Conservation (phyloP, 2,113 vertebrate species). For the Mastomys coucha region DNA sequence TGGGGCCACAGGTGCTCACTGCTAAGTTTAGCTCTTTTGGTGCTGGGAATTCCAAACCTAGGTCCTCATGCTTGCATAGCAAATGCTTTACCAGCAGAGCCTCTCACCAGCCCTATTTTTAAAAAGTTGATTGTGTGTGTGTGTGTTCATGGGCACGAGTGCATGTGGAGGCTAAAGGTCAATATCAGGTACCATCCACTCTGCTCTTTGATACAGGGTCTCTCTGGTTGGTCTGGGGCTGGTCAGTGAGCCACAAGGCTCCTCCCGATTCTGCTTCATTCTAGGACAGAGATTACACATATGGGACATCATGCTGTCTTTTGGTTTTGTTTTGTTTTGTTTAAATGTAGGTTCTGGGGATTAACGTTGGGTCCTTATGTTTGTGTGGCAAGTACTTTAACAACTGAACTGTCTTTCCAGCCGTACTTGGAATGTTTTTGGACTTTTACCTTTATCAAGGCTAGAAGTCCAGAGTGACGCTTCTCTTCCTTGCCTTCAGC, state of each 20-base stretch:
- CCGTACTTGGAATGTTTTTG: not conserved
- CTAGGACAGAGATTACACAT: not conserved
- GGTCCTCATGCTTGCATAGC: not conserved
- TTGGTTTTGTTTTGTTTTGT: not conserved
- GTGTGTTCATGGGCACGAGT: too few relatives aligned
- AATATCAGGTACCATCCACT: not conserved
- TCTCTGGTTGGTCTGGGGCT: not conserved
- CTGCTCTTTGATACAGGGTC: not conserved
- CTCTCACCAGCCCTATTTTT: not conserved
- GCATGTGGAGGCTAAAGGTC: not conserved
- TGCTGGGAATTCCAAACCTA: not conserved
- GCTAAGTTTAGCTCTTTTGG: not conserved
- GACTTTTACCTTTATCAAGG: not conserved
- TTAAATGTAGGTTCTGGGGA: not conserved
- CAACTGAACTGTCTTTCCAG: not conserved
- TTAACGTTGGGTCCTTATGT: not conserved
- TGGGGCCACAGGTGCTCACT: not conserved
- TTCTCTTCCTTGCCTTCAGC: not conserved
- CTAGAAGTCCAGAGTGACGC: not conserved
- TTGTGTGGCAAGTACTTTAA: not conserved
- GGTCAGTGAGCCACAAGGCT: not conserved
- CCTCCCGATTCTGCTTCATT: not conserved
- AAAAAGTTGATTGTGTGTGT: not conserved
- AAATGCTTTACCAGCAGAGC: not conserved
- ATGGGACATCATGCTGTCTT: not conserved